Base-by-base conservation (phyloP, 2,888 invertebrate genomes). In the Leptothorax acervorum region DNA sequence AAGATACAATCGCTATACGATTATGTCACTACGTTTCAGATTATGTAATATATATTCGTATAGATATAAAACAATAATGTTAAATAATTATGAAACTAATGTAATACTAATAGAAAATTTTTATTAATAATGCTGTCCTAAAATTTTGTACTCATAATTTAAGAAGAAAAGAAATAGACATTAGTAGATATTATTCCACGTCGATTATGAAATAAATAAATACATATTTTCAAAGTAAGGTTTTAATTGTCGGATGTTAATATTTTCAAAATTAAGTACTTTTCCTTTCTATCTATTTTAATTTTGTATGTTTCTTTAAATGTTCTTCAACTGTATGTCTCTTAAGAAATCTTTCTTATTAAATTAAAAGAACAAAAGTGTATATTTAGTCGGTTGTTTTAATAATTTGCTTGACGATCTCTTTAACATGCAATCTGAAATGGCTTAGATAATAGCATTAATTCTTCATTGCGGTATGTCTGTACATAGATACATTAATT, bases 81-180 rank as follows among this genome's bases (percentile, higher is more conserved):
- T 62, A 62, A 3, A 62, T 62, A 62, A 62, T 35, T 35, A 12
- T 42, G 3, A 65, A 39, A 66, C 3, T 45, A 66, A 66, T 66
- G 15, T 45, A 66, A 35, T 35, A 35, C 35, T 6, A 35, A 11
- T n/a, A 35, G 1, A 65, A 42, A 42, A 45, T 45, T 66, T 28
- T 66, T 31, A 35, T 62, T 15, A 62, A 35, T 28, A 15, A 35
- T 35, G 6, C 6, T 31, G 6, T 15, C 28, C 6, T 60, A 15
- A 48, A 12, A 28, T 57, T 57, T 57, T 31, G 31, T 60, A 23
- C 28, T 60, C 15, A 31, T 28, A 31, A 60, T 60, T 31, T 60
- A 6, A 6, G 6, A 12, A 15, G 31, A 28, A 31, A 60, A 57
- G 28, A 60, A 60, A 60, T 15, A 5, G 15, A 5, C 48, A 48